phyloP scores from a whole-genome alignment of 2,113 vertebrate species.

The Paramormyrops kingsleyae region DNA sequence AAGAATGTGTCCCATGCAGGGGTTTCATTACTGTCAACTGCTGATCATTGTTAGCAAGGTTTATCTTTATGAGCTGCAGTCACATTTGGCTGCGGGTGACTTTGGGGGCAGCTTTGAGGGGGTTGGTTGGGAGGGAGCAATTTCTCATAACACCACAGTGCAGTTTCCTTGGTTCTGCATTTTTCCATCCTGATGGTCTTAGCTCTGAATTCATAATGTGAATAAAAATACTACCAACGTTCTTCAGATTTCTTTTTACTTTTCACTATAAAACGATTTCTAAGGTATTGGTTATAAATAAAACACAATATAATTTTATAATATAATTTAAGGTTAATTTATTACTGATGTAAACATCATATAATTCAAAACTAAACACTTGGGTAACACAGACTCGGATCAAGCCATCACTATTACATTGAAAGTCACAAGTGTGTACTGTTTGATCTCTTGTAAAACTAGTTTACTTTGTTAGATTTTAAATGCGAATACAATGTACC shows the following conservation, averaged over 20 bases:
- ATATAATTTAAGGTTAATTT: not conserved
- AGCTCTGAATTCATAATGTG: not conserved
- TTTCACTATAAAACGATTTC: not conserved
- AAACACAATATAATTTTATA: not conserved
- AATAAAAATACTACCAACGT: not conserved
- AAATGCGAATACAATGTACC: not conserved
- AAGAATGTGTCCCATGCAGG: not conserved
- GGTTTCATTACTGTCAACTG: conserved; percentile 17
- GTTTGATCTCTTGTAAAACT: not conserved
- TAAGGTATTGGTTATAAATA: not conserved
- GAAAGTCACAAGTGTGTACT: not conserved
- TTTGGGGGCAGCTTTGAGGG: not conserved
- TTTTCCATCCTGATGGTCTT: not conserved
- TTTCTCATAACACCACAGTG: conserved; percentile 2
- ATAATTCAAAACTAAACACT: not conserved
- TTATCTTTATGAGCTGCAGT: conserved; percentile 4
- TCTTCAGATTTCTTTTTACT: not conserved
- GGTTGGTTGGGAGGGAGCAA: not conserved
- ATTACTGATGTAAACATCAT: not conserved
- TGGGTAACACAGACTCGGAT: not conserved
- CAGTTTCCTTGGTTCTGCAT: not conserved
- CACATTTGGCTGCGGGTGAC: not conserved
- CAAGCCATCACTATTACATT: not conserved
- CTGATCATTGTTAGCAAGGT: conserved; percentile 6
- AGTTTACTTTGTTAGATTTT: not conserved